A percentile compares a stretch with the other conserved stretches of the same genome.
Evolutionary conservation across 1,140 invertebrate genomes (phyloP).

Genomic region (Oreohelix idahoensis): DNA sequence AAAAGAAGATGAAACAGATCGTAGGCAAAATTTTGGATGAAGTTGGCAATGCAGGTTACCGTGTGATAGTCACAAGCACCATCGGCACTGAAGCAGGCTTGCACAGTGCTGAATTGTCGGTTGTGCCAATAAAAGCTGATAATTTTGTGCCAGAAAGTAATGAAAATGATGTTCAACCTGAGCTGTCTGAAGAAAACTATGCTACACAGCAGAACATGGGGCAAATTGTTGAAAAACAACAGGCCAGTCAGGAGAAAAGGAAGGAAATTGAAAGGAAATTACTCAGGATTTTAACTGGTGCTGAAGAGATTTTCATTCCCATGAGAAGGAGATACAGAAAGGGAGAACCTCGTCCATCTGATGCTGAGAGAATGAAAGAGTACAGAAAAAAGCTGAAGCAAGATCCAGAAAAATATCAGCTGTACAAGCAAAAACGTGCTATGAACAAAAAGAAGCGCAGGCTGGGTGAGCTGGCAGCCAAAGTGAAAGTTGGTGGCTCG

Average conservation of each 20-base stretch:
- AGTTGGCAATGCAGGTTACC: slow-evolving; percentile 36
- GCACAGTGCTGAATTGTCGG: slow-evolving; percentile 34
- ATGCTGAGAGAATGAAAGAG: slow-evolving; percentile 39
- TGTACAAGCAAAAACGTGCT: slow-evolving; percentile 36
- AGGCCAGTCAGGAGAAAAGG: slow-evolving; percentile 37
- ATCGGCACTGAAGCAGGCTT: slow-evolving; percentile 35
- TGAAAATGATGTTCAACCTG: slow-evolving; percentile 29
- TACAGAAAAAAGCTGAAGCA: slow-evolving; percentile 35
- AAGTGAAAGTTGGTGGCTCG: slow-evolving; percentile 13
- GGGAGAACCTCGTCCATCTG: slow-evolving; percentile 12
- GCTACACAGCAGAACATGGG: slow-evolving; percentile 35
- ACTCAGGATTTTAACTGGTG: slow-evolving; percentile 25
- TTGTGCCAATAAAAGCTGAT: slow-evolving; percentile 34
- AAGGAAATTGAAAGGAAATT: slow-evolving; percentile 36
- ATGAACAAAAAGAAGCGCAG: slow-evolving; percentile 30
- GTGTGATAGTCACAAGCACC: slow-evolving; percentile 34
- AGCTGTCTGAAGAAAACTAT: slow-evolving; percentile 39
- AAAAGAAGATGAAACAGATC: slow-evolving; percentile 36
- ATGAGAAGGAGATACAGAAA: slow-evolving; percentile 25
- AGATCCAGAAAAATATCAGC: slow-evolving; percentile 40
- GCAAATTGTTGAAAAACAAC: slow-evolving; percentile 35
- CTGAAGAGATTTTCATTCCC: slow-evolving; percentile 34
- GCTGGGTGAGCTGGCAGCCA: slow-evolving; percentile 24
- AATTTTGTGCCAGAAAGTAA: slow-evolving; percentile 33
- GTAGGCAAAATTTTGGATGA: slow-evolving; percentile 26